Evolutionary conservation across 2,888 invertebrate species (phyloP), one percentile per base, ranked within the genome.

Genomic region (Xestia c-nigrum): DNA sequence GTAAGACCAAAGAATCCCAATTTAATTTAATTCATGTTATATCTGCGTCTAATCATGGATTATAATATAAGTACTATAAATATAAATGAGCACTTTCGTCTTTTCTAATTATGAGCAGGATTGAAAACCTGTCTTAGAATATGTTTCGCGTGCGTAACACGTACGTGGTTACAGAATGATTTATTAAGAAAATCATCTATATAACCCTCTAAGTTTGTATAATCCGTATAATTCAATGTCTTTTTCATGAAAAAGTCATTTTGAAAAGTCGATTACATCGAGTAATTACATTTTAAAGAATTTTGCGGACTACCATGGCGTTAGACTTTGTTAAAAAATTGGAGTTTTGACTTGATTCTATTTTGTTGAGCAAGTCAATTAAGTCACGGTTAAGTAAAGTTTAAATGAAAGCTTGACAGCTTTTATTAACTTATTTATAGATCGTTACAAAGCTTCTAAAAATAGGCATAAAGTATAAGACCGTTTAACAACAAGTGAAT

Each of bases 1-100:
- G 40, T 6, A 50, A 55, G 24, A 57, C n/a, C 24, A 46, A 19
- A 14, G n/a, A 24, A 1, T 19, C 19, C 14, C 19, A 75, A 52
- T 21, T 21, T 21, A 21, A 21, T 21, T 3, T 21, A 52, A 55
- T 14, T 76, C 1, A 50, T 55, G 63, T 47, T 24, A 47, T 19
- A 19, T 24, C 31, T 76, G 21, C n/a, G 59, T 52, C 63, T 24
- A 77, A 16, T 46, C 52, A 52, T 21, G 52, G 6, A 63, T n/a
- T 19, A 52, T 24, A 76, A 38, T 59, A 63, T 57, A 9, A 9
- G 9, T 43, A 43, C 21, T 65, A 63, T 57, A 46, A 19, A 24
- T 21, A 5, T n/a, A n/a, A 43, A n/a, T 14, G 2, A 3, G 5
- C 9, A 5, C 40, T 5, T 50, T n/a, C 5, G 16, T 12, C 2